Evolutionary conservation across 2,797 vertebrate species (phyloP), one percentile per base, ranked within the genome.

Genomic region (Euthynnus affinis): DNA sequence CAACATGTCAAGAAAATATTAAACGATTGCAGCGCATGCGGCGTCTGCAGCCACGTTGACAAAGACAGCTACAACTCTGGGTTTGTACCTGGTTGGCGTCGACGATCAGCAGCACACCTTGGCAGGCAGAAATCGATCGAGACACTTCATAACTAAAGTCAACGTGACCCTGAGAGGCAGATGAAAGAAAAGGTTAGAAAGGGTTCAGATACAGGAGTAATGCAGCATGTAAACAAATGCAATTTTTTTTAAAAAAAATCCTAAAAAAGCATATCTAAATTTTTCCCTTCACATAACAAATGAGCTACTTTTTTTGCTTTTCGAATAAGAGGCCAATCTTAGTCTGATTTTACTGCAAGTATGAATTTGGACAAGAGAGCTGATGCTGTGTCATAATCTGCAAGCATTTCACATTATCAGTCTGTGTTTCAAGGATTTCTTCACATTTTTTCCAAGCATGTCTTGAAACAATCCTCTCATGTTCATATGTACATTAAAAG

Each of bases 131-230:
- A 1, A 99, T 93, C 0, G 98, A 99, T 8, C 98, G 94, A 15
- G 98, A 98, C 0, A 99, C 98, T 89, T 99, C 98, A 73, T 99
- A 99, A 92, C 93, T 99, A 94, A 99, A 99, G 95, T 99, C 98
- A 49, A 99, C 98, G 0, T 99, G 98, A 69, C 98, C 98, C 98
- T 99, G 77, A 89, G 62, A 87, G 25, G 23, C 9, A 67, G n/a
- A 18, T 5, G 23, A 34, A n/a, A 20, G 12, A 20, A 1, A 12
- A 48, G 27, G n/a, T 18, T 23, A 32, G 6, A 53, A 29, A 29
- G 5, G 27, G 27, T 29, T 29, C 3, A 34, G n/a, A 51, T 4
- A 5, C 20, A 15, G 6, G 44, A 18, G 17, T 1, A 4, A 20
- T 20, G 48, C 51, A 53, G 14, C 9, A 37, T 22, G 14, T 15